Conservation (phyloP, 2,113 vertebrate genomes). For the Charadrius vociferus region DNA sequence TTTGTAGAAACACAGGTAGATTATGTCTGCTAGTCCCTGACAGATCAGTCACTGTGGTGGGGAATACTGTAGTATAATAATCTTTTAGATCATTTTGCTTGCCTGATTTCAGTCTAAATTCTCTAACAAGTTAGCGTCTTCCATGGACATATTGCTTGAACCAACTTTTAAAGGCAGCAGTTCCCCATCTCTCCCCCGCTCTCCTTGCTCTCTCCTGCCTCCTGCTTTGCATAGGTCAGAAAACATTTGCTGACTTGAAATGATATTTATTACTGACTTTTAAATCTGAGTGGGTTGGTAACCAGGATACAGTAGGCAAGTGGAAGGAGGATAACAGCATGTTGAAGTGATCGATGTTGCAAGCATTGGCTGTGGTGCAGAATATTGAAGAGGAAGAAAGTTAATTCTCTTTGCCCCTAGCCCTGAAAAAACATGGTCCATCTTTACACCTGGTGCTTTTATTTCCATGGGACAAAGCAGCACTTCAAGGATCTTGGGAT, state of each 20-base stretch:
- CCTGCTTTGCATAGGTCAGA: neutral
- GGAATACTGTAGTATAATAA: neutral
- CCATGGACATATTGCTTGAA: neutral
- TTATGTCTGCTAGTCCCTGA: neutral
- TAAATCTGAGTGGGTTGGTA: constrained; percentile 38
- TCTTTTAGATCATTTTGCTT: neutral
- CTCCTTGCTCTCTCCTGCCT: neutral
- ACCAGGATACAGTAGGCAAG: constrained; percentile 16
- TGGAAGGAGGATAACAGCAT: neutral
- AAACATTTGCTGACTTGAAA: constrained; percentile 13
- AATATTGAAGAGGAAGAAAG: neutral
- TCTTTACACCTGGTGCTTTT: neutral
- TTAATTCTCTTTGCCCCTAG: neutral
- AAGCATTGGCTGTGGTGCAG: neutral
- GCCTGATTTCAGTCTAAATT: neutral
- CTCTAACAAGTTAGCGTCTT: neutral
- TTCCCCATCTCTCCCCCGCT: neutral
- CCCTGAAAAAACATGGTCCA: neutral
- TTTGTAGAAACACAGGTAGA: neutral
- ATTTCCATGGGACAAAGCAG: neutral
- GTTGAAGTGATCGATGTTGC: neutral
- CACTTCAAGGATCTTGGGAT: neutral
- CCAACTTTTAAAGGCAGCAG: neutral
- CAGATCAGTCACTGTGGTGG: neutral
- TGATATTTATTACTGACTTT: constrained; percentile 15